Evolutionary conservation across 2,888 invertebrate genomes (phyloP), one percentile per base, ranked within the genome.

Genomic region (Heliconius ethilla): DNA sequence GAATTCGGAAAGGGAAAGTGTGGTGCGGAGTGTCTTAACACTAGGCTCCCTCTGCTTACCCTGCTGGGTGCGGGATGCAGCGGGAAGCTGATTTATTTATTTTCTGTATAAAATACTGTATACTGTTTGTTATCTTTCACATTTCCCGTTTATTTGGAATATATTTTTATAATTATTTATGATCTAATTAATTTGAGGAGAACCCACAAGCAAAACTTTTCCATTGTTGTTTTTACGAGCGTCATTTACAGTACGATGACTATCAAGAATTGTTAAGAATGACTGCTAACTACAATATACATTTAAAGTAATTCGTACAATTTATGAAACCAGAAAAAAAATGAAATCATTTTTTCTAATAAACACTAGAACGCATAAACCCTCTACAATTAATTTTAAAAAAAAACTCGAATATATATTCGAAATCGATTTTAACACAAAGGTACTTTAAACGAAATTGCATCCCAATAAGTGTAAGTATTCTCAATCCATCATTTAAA

Each of bases 401-500:
- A 55, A 40, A 51, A 70, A n/a, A 22, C 29, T 10, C 29, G 29
- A 62, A 73, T 62, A 62, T 73, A 33, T 59, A 59, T n/a, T 37
- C 22, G 37, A 6, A 22, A 37, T 67, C 9, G 25, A n/a, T 37
- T 70, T 72, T 72, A 65, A 76, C 70, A 70, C 75, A 77, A 76
- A 77, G 77, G 75, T 67, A 84, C 83, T 85, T 81, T 83, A 86
- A 85, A 89, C 88, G 86, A 87, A 89, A 89, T 88, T 87, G 87
- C 88, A 89, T 89, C 88, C 88, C 88, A 85, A 89, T 89, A 86
- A 87, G 81, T 82, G 79, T 84, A 84, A 84, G 83, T 82, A 84
- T 85, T 84, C 83, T 82, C 85, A 83, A 90, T 90, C 88, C 89
- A 90, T 92, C 93, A 91, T 91, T 37, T 51, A 18, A 45, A 45